Percentiles rank a stretch among this genome's conserved stretches.
Evolutionary conservation across 23 tunicate species (phyloP).

Genomic region (Ciona savignyi): DNA sequence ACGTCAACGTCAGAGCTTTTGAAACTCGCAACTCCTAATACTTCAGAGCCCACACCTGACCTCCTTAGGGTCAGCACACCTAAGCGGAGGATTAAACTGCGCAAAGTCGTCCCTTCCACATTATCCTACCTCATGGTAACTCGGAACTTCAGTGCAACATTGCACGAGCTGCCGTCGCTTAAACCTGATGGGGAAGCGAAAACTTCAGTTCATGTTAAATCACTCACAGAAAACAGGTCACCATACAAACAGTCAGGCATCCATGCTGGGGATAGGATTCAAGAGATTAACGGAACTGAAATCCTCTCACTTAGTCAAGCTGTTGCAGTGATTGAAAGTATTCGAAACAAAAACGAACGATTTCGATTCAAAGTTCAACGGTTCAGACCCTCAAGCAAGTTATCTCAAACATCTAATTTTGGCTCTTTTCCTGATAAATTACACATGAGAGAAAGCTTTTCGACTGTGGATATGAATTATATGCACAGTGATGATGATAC

Average conservation of each 20-base stretch:
- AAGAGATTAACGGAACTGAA: slow-evolving; percentile 46
- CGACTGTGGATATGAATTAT: not conserved
- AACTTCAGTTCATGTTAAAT: slow-evolving; percentile 26
- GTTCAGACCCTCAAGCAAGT: not conserved
- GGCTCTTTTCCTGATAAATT: not conserved
- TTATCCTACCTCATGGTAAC: slow-evolving; percentile 71
- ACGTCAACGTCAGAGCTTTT: not conserved
- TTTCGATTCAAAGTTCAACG: slow-evolving; percentile 54
- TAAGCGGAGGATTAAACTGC: not conserved
- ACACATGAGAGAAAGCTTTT: not conserved
- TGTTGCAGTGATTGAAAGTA: slow-evolving; percentile 46
- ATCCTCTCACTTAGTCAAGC: slow-evolving; percentile 67
- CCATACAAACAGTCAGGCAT: slow-evolving; percentile 5
- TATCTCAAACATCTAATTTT: not conserved
- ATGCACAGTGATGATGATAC: slow-evolving; percentile 24
- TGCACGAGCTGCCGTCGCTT: slow-evolving; percentile 18
- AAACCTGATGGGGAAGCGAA: slow-evolving; percentile 10
- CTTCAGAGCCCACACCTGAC: not conserved
- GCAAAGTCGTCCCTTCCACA: not conserved
- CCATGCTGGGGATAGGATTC: slow-evolving; percentile 46
- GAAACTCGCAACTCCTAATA: not conserved
- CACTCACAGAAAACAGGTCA: slow-evolving; percentile 14
- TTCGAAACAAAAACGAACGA: slow-evolving; percentile 26
- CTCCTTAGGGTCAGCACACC: not conserved
- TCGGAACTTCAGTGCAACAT: slow-evolving; percentile 50